phyloP scores from a whole-genome alignment of 2,113 vertebrate genomes.

The Austrofundulus limnaeus region DNA sequence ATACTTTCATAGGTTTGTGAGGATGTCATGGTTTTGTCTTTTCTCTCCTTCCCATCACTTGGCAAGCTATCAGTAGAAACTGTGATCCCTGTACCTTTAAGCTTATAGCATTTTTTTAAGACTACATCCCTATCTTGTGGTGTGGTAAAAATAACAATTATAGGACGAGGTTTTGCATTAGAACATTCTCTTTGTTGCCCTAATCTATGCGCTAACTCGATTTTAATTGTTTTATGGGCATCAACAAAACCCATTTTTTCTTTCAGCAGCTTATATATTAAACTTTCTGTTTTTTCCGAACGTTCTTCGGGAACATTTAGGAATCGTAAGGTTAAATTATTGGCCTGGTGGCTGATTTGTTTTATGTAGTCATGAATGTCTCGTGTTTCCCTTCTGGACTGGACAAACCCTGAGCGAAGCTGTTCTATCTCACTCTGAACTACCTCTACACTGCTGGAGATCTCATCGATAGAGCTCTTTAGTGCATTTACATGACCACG shows the following conservation, averaged over 20 bases:
- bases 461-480: conserved; percentile 97
- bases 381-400: conserved; percentile 93
- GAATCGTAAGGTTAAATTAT: conserved; percentile 91
- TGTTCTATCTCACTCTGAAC: conserved; percentile 98
- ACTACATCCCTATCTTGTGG: conserved; percentile 93
- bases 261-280: conserved; percentile 89
- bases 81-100: conserved; percentile 95
- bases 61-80: conserved; percentile 92
- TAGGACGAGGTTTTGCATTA: conserved; percentile 93
- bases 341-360: conserved; percentile 89
- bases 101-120: conserved; percentile 97
- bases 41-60: conserved; percentile 88
- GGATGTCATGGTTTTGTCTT: conserved; percentile 87
- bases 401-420: conserved; percentile 92
- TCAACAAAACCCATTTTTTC: conserved; percentile 95
- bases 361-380: conserved; percentile 99
- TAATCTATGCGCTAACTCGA: conserved; percentile 93
- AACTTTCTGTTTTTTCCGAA: conserved; percentile 84
- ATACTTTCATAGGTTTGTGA: conserved; percentile 99
- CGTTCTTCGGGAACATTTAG: conserved; percentile 94
- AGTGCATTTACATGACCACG: conserved; percentile 95
- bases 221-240: conserved; percentile 86
- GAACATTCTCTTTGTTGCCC: conserved; percentile 95
- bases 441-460: conserved; percentile 97
- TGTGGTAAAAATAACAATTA: conserved; percentile 93